A percentile compares a stretch with the other conserved stretches of the same genome.
Evolutionary conservation across 2,797 vertebrate genomes (phyloP).

Genomic region (Phylloscopus collybita): DNA sequence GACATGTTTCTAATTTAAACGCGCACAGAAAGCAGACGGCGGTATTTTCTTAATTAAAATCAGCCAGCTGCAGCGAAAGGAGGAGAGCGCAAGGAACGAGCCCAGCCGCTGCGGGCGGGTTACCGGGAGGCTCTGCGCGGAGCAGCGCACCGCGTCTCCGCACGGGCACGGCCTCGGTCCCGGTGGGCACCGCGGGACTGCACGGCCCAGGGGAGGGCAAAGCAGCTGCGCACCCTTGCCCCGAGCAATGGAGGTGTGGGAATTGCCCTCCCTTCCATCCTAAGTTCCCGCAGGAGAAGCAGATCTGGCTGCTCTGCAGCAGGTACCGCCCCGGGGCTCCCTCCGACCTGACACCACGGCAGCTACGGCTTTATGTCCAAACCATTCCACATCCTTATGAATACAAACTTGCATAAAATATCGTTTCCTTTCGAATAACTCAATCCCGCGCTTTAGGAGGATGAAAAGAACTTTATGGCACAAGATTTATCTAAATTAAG

Average conservation of each 20-base stretch:
- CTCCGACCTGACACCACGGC: neutral
- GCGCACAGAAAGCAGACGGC: conserved; percentile 22
- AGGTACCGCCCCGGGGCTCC: neutral
- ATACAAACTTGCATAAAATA: conserved; percentile 23
- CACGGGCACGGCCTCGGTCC: neutral
- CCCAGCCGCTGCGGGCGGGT: neutral
- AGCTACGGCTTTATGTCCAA: neutral
- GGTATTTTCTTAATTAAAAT: conserved; percentile 46
- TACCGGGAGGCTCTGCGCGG: neutral
- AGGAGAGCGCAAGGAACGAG: neutral
- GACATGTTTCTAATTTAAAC: conserved; percentile 46
- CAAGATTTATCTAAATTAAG: neutral
- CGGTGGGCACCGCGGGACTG: neutral
- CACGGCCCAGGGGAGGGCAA: neutral
- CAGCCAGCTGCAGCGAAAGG: neutral
- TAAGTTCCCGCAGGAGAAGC: neutral
- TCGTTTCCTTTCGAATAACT: neutral
- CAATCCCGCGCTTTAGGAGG: neutral
- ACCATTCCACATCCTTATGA: neutral
- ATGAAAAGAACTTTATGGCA: neutral
- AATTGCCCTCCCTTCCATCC: rapidly evolving
- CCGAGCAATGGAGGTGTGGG: neutral
- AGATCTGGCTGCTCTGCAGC: neutral
- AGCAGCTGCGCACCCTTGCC: neutral
- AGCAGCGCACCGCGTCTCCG: neutral